Evolutionary conservation across 2,113 vertebrate genomes (phyloP), one percentile per base, ranked within the genome.

Genomic region (Trochalopteron elliotii): DNA sequence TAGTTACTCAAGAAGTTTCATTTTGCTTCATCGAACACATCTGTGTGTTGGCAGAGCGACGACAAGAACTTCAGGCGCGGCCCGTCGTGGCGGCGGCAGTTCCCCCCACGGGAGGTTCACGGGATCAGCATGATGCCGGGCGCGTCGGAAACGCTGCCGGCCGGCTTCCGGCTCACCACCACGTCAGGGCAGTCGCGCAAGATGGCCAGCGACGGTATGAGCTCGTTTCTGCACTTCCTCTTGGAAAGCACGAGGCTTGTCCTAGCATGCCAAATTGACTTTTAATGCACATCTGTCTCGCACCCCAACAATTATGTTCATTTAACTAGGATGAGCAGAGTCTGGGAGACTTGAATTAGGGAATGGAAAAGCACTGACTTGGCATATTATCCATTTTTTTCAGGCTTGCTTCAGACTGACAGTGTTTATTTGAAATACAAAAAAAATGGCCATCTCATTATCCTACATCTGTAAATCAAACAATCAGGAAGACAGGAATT

Each of bases 81-180:
- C 16, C 98, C 99, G 0, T 99, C 99, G 20, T 99, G 99, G 99
- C 98, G 99, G 96, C 98, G 99, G 93, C 99, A 99, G 96, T 99
- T 99, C 85, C 99, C 99, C 20, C 98, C 99, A 0, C 98, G 99
- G 2, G 99, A 99, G 95, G 98, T 99, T 6, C 99, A 99, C 0
- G 99, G 99, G 89, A 99, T 99, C 98, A 99, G 99, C 95, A 99
- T 99, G 99, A 99, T 99, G 99, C 99, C 99, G 1, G 99, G 99
- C 11, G 99, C 99, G 1, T 99, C 99, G 3, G 99, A 99, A 98
- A 99, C 99, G 7, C 98, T 99, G 91, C 99, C 99, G 0, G 99
- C 99, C 2, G 99, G 99, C 12, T 99, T 99, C 97, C 98, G 99
- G 53, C 98, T 99, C 96, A 99, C 99, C 80, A 98, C 99, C 35